These are phyloP conservation scores for Raja brachyura DNA, from an alignment of 2,113 vertebrate species.

Conservation along the genomic window DNA sequence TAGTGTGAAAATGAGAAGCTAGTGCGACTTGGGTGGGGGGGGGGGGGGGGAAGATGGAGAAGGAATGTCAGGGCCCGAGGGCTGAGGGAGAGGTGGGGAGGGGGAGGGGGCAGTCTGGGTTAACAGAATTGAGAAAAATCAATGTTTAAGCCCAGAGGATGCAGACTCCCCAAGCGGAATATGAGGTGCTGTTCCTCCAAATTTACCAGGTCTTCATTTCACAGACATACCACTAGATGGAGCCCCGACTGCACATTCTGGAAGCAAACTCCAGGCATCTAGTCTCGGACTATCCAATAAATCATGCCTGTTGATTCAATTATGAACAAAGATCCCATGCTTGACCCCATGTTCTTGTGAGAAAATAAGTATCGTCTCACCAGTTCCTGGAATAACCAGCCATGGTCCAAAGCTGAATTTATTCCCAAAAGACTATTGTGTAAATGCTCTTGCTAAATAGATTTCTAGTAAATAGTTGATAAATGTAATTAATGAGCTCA, in stretches of 20 bases:
- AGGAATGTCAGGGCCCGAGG: too few relatives aligned
- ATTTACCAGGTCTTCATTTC: neutral
- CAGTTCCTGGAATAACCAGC: neutral
- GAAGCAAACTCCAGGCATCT: neutral
- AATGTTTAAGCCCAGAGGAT: too few relatives aligned
- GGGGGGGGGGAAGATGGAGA: too few relatives aligned
- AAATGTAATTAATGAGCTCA: neutral
- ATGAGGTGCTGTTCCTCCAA: too few relatives aligned
- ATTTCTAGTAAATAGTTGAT: neutral
- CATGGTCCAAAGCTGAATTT: neutral
- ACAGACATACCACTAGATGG: slow-evolving; percentile 14
- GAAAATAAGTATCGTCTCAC: neutral
- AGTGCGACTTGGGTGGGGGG: too few relatives aligned
- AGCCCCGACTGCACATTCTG: neutral
- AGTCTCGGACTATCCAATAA: neutral
- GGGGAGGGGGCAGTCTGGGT: too few relatives aligned
- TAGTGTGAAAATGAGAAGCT: too few relatives aligned
- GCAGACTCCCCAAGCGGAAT: too few relatives aligned
- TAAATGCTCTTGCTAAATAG: neutral
- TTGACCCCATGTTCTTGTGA: neutral
- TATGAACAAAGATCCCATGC: too few relatives aligned
- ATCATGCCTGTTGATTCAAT: neutral
- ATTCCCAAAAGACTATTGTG: neutral
- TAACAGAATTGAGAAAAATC: too few relatives aligned
- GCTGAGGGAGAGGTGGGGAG: too few relatives aligned